Evolutionary conservation across 2,113 vertebrate genomes (phyloP), one percentile per base, ranked within the genome.

Genomic region (Meles meles): DNA sequence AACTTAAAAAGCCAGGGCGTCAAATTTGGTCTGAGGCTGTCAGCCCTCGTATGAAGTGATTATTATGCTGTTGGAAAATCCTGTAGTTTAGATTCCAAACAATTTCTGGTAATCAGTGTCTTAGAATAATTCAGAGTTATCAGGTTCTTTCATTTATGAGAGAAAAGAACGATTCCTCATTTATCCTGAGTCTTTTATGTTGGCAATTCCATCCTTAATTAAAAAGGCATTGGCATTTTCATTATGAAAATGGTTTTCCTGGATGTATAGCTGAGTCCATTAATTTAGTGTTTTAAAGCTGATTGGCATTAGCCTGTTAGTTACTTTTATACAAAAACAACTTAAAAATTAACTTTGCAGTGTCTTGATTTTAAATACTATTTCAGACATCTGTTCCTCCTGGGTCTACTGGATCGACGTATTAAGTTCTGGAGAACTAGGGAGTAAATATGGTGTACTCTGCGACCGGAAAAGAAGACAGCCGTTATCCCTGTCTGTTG

Each of bases 201-300:
- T 72, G 31, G 55, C 37, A 91, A 1, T 71, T 86, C 44, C 3
- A 86, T 86, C 47, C 77, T 83, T 96, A 96, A 96, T 97, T 97
- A 65, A 95, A 90, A 96, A 94, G 44, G 47, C 72, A 74, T 31
- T 95, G 89, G 37, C 21, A 67, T 94, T 93, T 97, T 95, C 81
- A 72, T 71, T 77, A 88, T 95, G 39, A 93, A 96, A 90, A 90
- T 93, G 52, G 2, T 76, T 91, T 91, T 91, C 25, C 49, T 85
- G 65, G 59, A 84, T 86, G 90, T 88, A 84, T 84, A 63, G 44
- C 69, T 29, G 29, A 89, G 57, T 55, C 52, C 20, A 18, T 81
- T 82, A 83, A 85, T 91, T 34, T 76, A 47, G 12, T 88, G 42
- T 92, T 88, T 94, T 31, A 72, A 74, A 97, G 71, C 63, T 88